Evolutionary conservation across 2,888 invertebrate species (phyloP).

Genomic region (Dendrolimus pini): DNA sequence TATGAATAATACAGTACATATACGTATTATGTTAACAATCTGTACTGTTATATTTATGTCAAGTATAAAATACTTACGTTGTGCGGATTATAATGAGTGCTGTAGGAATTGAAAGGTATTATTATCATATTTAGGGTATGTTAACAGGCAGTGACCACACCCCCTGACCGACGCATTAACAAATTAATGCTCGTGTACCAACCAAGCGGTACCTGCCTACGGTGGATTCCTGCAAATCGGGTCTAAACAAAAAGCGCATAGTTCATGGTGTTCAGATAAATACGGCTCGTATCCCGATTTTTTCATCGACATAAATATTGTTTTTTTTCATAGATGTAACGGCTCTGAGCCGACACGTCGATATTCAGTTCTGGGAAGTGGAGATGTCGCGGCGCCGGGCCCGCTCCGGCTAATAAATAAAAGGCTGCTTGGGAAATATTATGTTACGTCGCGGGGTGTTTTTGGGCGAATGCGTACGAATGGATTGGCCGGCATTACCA

Average conservation of each 20-base stretch:
- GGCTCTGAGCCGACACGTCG: conserved; percentile 64
- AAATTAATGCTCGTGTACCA: conserved; percentile 55
- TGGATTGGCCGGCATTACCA: background rate
- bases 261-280: conserved; percentile 64
- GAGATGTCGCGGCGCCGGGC: conserved; percentile 68
- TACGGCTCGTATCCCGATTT: conserved; percentile 62
- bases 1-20: too few species aligned
- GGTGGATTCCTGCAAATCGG: conserved; percentile 63
- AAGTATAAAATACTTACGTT: too few species aligned
- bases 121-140: conserved; percentile 4
- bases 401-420: conserved; percentile 65
- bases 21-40: too few species aligned
- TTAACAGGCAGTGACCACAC: conserved; percentile 39
- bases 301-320: conserved; percentile 73
- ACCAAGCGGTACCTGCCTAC: conserved; percentile 48
- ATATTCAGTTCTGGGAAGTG: conserved; percentile 62
- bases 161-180: conserved; percentile 46
- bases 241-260: conserved; percentile 62
- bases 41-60: too few species aligned
- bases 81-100: too few species aligned
- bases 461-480: conserved; percentile 51
- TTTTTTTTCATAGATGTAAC: conserved; percentile 67
- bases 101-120: background rate
- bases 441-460: conserved; percentile 68
- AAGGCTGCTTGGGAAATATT: conserved; percentile 73